phyloP scores from a whole-genome alignment of 2,888 invertebrate species.

The Dendrolimus pini region DNA sequence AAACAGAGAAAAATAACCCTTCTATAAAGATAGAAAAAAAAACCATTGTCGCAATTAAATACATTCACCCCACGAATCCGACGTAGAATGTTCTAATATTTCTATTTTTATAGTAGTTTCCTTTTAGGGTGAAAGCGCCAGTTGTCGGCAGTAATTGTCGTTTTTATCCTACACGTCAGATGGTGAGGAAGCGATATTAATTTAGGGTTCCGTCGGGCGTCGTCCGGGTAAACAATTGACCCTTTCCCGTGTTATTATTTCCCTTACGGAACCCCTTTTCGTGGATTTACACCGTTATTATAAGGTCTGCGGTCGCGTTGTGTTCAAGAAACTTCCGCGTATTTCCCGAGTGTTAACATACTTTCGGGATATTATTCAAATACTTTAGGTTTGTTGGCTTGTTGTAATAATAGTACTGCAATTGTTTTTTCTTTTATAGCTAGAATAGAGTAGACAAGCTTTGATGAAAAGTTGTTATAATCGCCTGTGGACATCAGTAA shows the following conservation, averaged over 20 bases:
- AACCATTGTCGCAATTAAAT: neutral
- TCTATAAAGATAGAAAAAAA: neutral
- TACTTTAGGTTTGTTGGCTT: neutral
- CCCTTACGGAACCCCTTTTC: slow-evolving; percentile 13
- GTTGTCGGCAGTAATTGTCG: slow-evolving; percentile 2
- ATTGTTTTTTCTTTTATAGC: neutral
- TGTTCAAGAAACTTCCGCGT: neutral
- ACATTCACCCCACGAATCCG: neutral
- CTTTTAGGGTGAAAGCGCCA: neutral
- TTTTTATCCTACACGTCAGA: slow-evolving; percentile 36
- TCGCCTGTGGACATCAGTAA: neutral
- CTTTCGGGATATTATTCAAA: neutral
- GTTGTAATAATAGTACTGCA: neutral
- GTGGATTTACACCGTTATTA: slow-evolving; percentile 8
- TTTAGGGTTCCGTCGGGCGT: slow-evolving; percentile 41
- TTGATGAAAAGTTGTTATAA: too few relatives aligned
- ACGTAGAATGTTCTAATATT: neutral
- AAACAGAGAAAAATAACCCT: too few relatives aligned
- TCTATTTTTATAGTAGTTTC: neutral
- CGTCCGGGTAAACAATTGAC: slow-evolving; percentile 41
- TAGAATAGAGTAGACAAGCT: neutral
- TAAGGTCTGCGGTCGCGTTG: neutral
- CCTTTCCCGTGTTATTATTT: slow-evolving; percentile 36
- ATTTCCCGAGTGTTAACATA: neutral
- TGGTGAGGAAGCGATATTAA: slow-evolving; percentile 62